Evolutionary conservation across 2,113 vertebrate genomes (phyloP), one percentile per base, ranked within the genome.

Genomic region (Triplophysa rosa): DNA sequence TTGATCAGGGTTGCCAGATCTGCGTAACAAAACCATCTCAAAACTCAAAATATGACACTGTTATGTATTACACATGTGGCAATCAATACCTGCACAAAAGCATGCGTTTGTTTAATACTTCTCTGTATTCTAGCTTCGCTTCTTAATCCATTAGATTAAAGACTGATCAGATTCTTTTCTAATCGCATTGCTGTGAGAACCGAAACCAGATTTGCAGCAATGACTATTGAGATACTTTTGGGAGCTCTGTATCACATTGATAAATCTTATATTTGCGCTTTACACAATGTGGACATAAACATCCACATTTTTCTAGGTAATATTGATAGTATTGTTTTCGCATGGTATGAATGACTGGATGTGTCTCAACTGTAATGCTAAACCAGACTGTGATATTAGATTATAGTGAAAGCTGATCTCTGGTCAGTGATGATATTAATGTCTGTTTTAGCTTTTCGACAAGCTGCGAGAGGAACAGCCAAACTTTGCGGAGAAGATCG

Each of bases 401-500:
- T 66, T 65, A 54, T 23, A 33, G 16, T 40, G 13, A 67, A 67
- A 61, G 14, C 47, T 67, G 40, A 58, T 17, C 37, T 49, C 10
- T 8, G 71, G 2, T 23, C n/a, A 9, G 1, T 78, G 23, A 56
- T 56, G 11, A 29, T 29, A 58, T 12, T 47, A 3, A 8, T 73
- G 11, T 11, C 33, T 84, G 86, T 85, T 65, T 79, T 88, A 99
- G 98, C 91, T 99, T 72, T 99, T 99, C 89, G 96, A 99, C 85
- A 93, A 91, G 79, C 83, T 99, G 86, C 93, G 94, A 87, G 95
- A 95, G 0, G 98, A 99, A 85, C 96, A 98, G 89, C 95, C 96
- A 1, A 86, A 88, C 84, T 99, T 99, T 86, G 92, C 91, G 26
- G 87, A 92, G 89, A 99, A 99, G 93, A 95, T 99, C 81, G 81